A percentile compares a stretch with the other conserved stretches of the same genome.
Evolutionary conservation across 2,113 vertebrate species (phyloP).

Genomic region (Malurus cyaneus): DNA sequence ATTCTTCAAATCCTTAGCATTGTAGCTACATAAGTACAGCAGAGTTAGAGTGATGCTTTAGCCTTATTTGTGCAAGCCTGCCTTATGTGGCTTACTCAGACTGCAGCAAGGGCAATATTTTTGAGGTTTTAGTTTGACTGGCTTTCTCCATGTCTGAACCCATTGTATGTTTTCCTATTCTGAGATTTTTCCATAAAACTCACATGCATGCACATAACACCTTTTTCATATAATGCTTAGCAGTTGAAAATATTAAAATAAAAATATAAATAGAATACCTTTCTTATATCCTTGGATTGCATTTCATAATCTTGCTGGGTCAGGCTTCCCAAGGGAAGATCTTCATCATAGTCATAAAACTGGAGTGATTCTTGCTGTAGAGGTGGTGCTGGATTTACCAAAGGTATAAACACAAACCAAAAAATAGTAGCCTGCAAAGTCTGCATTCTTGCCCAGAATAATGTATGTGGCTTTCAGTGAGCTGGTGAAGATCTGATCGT

Average conservation of each 20-base stretch:
- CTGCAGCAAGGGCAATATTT: neutral
- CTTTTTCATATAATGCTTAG: neutral
- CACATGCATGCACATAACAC: constrained; percentile 11
- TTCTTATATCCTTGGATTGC: constrained; percentile 64
- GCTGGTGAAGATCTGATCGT: constrained; percentile 53
- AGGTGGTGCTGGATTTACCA: constrained; percentile 77
- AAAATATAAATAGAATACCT: constrained; percentile 74
- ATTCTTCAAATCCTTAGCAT: neutral
- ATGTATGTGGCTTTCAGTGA: constrained; percentile 57
- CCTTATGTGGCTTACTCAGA: neutral
- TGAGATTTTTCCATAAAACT: neutral
- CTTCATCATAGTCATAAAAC: constrained; percentile 62
- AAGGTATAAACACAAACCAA: constrained; percentile 75
- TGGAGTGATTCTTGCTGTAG: constrained; percentile 49
- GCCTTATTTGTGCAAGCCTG: neutral
- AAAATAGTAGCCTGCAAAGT: constrained; percentile 73
- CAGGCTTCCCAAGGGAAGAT: constrained; percentile 50
- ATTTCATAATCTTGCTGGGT: constrained; percentile 70
- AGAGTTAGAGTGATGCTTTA: neutral
- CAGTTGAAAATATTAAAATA: constrained; percentile 20
- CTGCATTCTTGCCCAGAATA: constrained; percentile 75
- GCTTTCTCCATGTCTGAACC: neutral
- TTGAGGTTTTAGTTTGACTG: constrained; percentile 28
- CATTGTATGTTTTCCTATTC: neutral
- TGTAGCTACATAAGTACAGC: neutral